Evolutionary conservation across 2,797 vertebrate species (phyloP).

Genomic region (Rachycentron canadum): DNA sequence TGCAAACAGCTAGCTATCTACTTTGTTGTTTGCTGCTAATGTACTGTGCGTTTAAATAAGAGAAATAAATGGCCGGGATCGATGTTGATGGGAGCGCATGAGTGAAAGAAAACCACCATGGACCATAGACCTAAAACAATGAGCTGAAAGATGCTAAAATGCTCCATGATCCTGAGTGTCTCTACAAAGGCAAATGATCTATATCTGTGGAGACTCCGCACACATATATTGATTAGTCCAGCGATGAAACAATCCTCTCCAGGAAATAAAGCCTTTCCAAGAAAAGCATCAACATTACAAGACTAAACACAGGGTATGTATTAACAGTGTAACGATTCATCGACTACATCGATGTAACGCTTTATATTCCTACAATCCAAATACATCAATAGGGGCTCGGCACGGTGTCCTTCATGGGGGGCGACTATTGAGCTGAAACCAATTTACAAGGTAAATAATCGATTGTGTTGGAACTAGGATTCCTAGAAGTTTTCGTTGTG

Average conservation of each 20-base stretch:
- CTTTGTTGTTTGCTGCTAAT: background rate
- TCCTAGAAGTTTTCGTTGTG: too few relatives aligned
- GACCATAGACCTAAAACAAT: background rate
- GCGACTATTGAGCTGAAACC: too few relatives aligned
- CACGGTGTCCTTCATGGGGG: too few relatives aligned
- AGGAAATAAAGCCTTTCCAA: background rate
- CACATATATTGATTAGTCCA: background rate
- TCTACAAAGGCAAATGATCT: background rate
- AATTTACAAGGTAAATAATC: too few relatives aligned
- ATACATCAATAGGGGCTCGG: too few relatives aligned
- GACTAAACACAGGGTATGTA: background rate
- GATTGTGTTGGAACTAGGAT: too few relatives aligned
- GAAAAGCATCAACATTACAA: background rate
- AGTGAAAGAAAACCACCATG: background rate
- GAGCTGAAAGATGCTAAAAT: background rate
- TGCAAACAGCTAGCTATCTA: background rate
- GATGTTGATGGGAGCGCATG: background rate
- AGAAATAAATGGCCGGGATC: background rate
- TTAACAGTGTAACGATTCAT: too few relatives aligned
- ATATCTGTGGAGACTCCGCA: background rate
- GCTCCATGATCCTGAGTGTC: too few relatives aligned
- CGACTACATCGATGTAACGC: background rate
- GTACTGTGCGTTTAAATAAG: background rate
- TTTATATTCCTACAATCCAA: too few relatives aligned
- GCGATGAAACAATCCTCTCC: background rate